Percentiles rank a stretch among this genome's conserved stretches.
Evolutionary conservation across 2,888 invertebrate genomes (phyloP).

Genomic region (Adela reaumurella): DNA sequence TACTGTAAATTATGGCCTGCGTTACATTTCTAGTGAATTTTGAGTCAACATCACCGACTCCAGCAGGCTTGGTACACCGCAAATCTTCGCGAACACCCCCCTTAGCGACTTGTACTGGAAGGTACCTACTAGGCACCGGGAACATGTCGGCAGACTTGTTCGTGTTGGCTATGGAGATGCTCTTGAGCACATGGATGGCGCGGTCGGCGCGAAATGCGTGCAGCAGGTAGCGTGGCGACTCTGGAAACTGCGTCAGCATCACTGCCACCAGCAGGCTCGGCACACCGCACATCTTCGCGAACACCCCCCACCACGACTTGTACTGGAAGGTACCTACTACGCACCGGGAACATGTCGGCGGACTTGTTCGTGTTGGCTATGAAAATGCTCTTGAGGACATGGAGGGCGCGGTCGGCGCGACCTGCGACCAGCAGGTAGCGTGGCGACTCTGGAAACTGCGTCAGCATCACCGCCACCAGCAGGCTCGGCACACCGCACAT

Average conservation of each 20-base stretch:
- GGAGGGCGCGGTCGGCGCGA: constrained; percentile 42
- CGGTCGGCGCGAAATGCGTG: constrained; percentile 44
- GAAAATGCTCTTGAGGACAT: constrained; percentile 53
- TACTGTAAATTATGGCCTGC: too few species aligned
- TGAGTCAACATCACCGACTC: too few species aligned
- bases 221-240: constrained; percentile 55
- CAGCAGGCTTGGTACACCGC: too few species aligned
- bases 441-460: constrained; percentile 58
- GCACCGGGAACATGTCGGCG: constrained; percentile 52
- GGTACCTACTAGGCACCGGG: too few species aligned
- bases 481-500: constrained; percentile 58
- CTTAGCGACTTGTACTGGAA: too few species aligned
- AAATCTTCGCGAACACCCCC: too few species aligned
- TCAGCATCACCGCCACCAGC: constrained; percentile 41
- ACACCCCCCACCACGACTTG: too few species aligned
- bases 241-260: too few species aligned
- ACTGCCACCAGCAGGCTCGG: too few species aligned
- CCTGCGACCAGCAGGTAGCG: constrained; percentile 51
- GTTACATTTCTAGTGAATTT: too few species aligned
- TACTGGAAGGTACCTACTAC: too few species aligned
- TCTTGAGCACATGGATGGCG: constrained; percentile 49
- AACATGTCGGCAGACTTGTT: constrained; percentile 42
- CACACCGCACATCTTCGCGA: too few species aligned
- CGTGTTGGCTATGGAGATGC: constrained; percentile 53
- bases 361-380: constrained; percentile 47